phyloP scores from a whole-genome alignment of 2,113 vertebrate species.

The Ginglymostoma cirratum region DNA sequence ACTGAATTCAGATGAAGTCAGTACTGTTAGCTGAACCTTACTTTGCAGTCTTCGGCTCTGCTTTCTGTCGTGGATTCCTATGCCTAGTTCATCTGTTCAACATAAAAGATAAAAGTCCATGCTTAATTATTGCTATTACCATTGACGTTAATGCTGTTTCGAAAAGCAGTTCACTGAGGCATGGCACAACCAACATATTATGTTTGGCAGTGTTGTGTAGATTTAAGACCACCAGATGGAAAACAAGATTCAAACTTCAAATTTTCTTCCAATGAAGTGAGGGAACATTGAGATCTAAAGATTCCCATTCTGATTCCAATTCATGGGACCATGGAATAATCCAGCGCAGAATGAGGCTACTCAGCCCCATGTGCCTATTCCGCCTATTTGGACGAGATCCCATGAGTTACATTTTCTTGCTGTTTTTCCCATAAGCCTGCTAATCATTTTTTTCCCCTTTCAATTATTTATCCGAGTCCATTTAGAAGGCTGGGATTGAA shows the following conservation, averaged over 20 bases:
- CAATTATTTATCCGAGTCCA: background rate
- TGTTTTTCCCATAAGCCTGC: background rate
- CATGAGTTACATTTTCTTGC: background rate
- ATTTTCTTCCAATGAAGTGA: background rate
- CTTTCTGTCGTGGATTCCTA: background rate
- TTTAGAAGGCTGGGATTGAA: background rate
- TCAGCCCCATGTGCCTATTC: background rate
- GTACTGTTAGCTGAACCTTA: constrained; percentile 1
- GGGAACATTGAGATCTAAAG: background rate
- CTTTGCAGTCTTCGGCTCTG: background rate
- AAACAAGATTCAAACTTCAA: background rate
- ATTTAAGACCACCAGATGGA: background rate
- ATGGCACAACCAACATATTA: background rate
- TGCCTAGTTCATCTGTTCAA: background rate
- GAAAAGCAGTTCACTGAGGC: background rate
- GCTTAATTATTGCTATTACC: constrained; percentile 24
- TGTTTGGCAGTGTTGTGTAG: background rate
- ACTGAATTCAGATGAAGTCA: constrained; percentile 42
- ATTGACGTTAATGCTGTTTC: background rate
- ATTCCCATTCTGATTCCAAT: background rate
- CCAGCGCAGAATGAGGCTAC: background rate
- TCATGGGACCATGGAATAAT: background rate
- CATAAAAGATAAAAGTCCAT: constrained; percentile 9
- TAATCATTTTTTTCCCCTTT: no score
- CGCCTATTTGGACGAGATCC: background rate